phyloP scores from a whole-genome alignment of 2,888 invertebrate genomes.

The Patella ulyssiponensis region DNA sequence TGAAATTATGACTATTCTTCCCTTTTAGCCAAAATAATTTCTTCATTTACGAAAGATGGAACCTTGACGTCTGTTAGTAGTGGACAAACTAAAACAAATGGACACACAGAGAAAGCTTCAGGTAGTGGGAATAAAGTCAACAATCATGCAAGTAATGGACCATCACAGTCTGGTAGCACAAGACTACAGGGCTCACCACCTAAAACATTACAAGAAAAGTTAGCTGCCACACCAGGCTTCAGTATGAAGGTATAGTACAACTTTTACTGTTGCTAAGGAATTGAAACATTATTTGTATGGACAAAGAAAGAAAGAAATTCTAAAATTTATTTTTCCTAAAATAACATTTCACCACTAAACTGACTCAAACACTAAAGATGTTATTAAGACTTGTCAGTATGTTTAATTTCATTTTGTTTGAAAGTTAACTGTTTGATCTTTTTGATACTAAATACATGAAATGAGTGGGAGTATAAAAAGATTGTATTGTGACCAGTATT shows the following conservation, averaged over 20 bases:
- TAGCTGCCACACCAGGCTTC: constrained; percentile 63
- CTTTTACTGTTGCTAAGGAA: not conserved
- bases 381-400: too few relatives aligned
- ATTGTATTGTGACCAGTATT: not conserved
- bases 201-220: constrained; percentile 54
- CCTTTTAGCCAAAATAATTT: not conserved
- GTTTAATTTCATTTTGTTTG: too few relatives aligned
- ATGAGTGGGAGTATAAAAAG: too few relatives aligned
- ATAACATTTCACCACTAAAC: too few relatives aligned
- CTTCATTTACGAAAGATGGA: not conserved
- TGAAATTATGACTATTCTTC: not conserved
- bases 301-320: not conserved
- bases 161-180: constrained; percentile 6
- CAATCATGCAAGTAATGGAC: not conserved
- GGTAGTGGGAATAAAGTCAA: not conserved
- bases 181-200: constrained; percentile 9
- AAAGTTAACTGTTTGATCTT: too few relatives aligned
- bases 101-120: constrained; percentile 1
- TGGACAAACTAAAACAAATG: not conserved
- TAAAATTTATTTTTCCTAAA: not conserved
- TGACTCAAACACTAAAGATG: too few relatives aligned
- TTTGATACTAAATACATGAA: too few relatives aligned
- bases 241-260: constrained; percentile 55
- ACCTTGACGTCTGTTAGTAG: not conserved
- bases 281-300: not conserved